A percentile compares a stretch with the other conserved stretches of the same genome.
Evolutionary conservation across 2,797 vertebrate species (phyloP).

Genomic region (Nyctibius grandis): DNA sequence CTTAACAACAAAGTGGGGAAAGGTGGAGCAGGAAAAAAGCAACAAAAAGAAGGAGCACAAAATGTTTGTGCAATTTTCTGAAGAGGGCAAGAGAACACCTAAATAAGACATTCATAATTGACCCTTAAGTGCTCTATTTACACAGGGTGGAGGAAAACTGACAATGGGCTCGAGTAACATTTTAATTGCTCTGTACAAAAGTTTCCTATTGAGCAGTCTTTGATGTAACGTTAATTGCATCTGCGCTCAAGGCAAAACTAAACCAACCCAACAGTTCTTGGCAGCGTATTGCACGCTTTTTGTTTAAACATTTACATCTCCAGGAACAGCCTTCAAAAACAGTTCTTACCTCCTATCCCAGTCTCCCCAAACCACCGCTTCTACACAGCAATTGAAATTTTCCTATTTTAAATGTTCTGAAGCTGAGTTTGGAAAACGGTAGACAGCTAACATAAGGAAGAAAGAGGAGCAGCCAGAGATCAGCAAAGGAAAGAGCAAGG

Average conservation of each 20-base stretch:
- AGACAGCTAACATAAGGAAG: neutral
- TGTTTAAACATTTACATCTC: neutral
- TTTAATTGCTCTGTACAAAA: neutral
- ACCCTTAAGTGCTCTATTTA: constrained; percentile 16
- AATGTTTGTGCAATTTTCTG: constrained; percentile 26
- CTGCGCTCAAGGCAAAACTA: neutral
- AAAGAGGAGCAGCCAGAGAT: neutral
- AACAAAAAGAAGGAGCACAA: neutral
- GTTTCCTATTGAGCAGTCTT: neutral
- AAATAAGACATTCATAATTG: neutral
- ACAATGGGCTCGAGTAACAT: neutral
- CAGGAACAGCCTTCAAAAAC: neutral
- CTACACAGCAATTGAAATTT: neutral
- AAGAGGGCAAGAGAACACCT: constrained; percentile 28
- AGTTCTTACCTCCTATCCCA: neutral
- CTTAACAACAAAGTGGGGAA: constrained; percentile 8
- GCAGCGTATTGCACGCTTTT: neutral
- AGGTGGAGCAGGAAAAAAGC: constrained; percentile 14
- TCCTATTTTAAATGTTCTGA: neutral
- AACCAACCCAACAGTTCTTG: neutral
- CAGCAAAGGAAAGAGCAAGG: constrained; percentile 2
- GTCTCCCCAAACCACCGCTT: neutral
- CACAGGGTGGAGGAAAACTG: neutral
- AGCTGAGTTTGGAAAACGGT: neutral
- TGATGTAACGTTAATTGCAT: constrained; percentile 3